phyloP scores from a whole-genome alignment of 2,888 invertebrate genomes.

The Orthonychiurus folsomi region DNA sequence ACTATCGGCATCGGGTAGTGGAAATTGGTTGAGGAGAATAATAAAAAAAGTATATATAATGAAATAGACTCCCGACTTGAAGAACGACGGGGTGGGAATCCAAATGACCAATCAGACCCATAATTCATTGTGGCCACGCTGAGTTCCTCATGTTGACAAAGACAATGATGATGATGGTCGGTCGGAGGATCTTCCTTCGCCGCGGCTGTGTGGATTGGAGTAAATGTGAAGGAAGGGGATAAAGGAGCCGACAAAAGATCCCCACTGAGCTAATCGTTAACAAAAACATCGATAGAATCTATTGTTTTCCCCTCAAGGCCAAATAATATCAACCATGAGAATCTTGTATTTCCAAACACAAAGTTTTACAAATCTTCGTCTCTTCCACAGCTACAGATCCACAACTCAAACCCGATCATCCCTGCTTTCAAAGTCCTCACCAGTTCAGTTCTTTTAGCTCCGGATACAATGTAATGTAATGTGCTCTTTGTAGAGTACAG shows the following conservation, averaged over 20 bases:
- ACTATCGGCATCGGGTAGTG: too few relatives aligned
- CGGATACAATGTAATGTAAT: too few relatives aligned
- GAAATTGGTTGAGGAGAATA: neutral
- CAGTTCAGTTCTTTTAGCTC: neutral
- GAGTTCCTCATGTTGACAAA: constrained; percentile 27
- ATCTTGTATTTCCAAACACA: constrained; percentile 16
- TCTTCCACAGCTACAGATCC: neutral
- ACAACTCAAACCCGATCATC: constrained; percentile 10
- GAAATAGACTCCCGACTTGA: constrained; percentile 1
- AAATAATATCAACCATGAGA: constrained; percentile 27
- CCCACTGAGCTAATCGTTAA: constrained; percentile 37
- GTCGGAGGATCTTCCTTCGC: neutral
- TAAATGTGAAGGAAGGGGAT: constrained; percentile 23
- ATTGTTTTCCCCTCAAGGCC: constrained; percentile 34
- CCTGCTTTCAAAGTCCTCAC: too few relatives aligned
- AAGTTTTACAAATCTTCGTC: constrained; percentile 15
- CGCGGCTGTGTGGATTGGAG: constrained; percentile 25
- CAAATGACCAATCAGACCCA: neutral
- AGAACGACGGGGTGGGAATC: too few relatives aligned
- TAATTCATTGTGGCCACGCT: neutral
- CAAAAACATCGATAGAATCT: constrained; percentile 36
- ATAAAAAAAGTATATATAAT: neutral
- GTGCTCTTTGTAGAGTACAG: neutral
- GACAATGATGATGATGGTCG: constrained; percentile 36
- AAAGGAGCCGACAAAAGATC: constrained; percentile 36